phyloP scores from a whole-genome alignment of 2,888 invertebrate species.

The Deilephila elpenor region DNA sequence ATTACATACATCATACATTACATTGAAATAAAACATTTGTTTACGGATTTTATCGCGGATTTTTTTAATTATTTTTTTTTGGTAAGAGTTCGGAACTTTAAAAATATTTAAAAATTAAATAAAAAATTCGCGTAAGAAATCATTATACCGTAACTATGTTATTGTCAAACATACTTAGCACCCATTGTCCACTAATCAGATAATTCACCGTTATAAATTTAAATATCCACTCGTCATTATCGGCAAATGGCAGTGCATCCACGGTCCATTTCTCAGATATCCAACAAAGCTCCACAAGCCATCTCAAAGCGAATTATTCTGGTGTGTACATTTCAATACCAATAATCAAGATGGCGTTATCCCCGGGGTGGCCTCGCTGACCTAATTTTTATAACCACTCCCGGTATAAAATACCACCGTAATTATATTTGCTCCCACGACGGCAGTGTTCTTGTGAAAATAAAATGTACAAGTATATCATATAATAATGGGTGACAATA shows the following conservation, averaged over 20 bases:
- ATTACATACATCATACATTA: too few species aligned
- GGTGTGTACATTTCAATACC: constrained; percentile 9
- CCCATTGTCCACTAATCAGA: too few species aligned
- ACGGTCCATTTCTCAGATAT: not conserved
- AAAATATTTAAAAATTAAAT: too few species aligned
- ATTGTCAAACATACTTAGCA: too few species aligned
- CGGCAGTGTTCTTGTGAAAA: constrained; percentile 23
- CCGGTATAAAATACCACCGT: constrained; percentile 33
- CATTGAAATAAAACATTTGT: too few species aligned
- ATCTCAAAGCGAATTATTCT: constrained; percentile 25
- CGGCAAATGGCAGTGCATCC: not conserved
- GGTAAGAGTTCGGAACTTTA: too few species aligned
- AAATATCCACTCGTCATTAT: too few species aligned
- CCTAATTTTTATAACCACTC: constrained; percentile 42
- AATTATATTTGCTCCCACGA: constrained; percentile 41
- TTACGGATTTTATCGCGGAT: too few species aligned
- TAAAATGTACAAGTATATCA: constrained; percentile 13
- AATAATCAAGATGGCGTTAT: constrained; percentile 31
- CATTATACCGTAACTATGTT: too few species aligned
- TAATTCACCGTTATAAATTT: too few species aligned
- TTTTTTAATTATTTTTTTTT: too few species aligned
- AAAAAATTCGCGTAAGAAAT: too few species aligned
- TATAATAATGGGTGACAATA: not conserved
- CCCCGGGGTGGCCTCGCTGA: constrained; percentile 39
- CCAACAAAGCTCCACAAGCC: not conserved